Evolutionary conservation across 2,797 vertebrate species (phyloP), one percentile per base, ranked within the genome.

Genomic region (Zalophus californianus): DNA sequence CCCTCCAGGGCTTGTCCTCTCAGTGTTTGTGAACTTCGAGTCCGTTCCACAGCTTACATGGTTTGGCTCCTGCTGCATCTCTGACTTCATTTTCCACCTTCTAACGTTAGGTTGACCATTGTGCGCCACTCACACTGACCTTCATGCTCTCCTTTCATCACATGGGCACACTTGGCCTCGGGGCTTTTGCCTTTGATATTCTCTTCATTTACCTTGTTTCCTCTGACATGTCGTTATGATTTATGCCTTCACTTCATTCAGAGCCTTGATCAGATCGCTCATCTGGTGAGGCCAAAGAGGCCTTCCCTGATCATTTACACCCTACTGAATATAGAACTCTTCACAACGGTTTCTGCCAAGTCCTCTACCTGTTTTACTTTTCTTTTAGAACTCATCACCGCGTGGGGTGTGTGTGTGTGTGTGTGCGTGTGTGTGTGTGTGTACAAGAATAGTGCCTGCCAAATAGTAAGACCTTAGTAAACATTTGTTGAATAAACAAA

Each of bases 401-500:
- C 5, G 5, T 54, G 52, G 1, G 50, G 1, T 13, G 15, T 64
- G 20, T 68, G 14, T 77, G 75, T 32, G 12, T 85, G 35, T 48
- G 25, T 77, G 75, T 27, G 35, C 48, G 25, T 77, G 75, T 27
- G 10, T 78, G 38, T 48, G 25, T 82, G 18, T 64, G 68, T 12
- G 54, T 78, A 0, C 2, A 93, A 66, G 15, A 68, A 15, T 1
- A 90, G 6, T 91, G 14, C 14, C 16, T 83, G 29, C 15, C 0
- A 89, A 91, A 86, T 38, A 80, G 20, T 84, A 86, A 73, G 41
- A 73, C 4, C 4, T 85, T 93, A 50, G 35, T 96, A 77, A 88
- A 91, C 52, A 70, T 82, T 96, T 58, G 78, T 86, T 86, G 35
- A 48, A 54, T 85, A 18, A 89, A 48, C 78, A 93, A 68, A 92